Evolutionary conservation across 2,113 vertebrate species (phyloP).

Genomic region (Tretioscincus oriximinensis): DNA sequence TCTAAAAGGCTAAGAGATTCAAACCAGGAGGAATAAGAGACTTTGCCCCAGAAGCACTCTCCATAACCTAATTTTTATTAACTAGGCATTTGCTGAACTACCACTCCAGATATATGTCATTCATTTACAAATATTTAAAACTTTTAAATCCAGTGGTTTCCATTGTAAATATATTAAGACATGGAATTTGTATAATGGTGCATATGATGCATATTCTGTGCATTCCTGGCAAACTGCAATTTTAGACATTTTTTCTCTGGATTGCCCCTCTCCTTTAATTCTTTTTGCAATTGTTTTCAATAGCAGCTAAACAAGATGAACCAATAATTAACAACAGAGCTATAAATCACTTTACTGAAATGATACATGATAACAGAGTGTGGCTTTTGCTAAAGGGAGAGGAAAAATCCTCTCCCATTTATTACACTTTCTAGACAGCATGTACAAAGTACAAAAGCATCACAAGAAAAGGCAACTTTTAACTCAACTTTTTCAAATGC

Average conservation of each 20-base stretch:
- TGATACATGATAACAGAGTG: slow-evolving; percentile 34
- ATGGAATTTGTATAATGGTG: slow-evolving; percentile 61
- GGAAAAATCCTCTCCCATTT: slow-evolving; percentile 20
- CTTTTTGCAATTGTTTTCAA: slow-evolving; percentile 9
- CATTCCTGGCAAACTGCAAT: neutral
- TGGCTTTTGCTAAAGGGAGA: slow-evolving; percentile 21
- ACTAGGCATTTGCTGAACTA: neutral
- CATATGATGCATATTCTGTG: too few relatives aligned
- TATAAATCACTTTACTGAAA: slow-evolving; percentile 43
- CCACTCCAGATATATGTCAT: neutral
- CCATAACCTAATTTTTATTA: neutral
- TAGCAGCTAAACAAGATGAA: slow-evolving; percentile 41
- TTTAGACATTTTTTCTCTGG: neutral
- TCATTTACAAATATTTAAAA: slow-evolving; percentile 67
- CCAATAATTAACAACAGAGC: slow-evolving; percentile 45
- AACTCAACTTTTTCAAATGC: slow-evolving; percentile 11
- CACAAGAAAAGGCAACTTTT: slow-evolving; percentile 7
- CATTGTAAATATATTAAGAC: slow-evolving; percentile 79
- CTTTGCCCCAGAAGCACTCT: too few relatives aligned
- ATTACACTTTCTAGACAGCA: slow-evolving; percentile 31
- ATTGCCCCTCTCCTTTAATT: neutral
- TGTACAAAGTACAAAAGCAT: slow-evolving; percentile 26
- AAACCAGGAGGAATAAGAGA: neutral
- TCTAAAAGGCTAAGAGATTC: neutral
- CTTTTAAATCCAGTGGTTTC: slow-evolving; percentile 72